Evolutionary conservation across 2,888 invertebrate genomes (phyloP), one percentile per base, ranked within the genome.

Genomic region (Orchesellides sinensis): DNA sequence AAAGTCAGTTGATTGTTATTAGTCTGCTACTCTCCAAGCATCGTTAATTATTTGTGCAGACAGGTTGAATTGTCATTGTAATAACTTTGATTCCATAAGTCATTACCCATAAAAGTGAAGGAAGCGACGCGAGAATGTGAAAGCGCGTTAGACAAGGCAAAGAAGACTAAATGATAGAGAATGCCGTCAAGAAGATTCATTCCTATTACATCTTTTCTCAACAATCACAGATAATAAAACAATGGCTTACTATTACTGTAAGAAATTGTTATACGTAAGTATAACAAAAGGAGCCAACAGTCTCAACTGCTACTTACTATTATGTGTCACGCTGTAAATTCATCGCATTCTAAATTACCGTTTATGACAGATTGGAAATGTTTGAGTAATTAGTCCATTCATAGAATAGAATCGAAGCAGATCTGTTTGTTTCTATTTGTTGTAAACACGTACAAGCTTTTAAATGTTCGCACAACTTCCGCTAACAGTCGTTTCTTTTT

Each of bases 301-400:
- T 40, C 40, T 40, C 40, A 2, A 14, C 40, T 40, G 5, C 27
- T 35, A 14, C 45, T 40, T 32, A 61, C 29, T 27, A 68, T 23
- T 49, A 68, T 52, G 52, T 21, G 2, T 35, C 52, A 32, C 25
- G 35, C 19, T 54, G 40, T 12, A 65, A 65, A 45, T 14, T 17
- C 5, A 17, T 19, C 32, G 27, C 47, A 72, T 63, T 74, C 25
- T 40, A 65, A 74, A 74, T 77, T 21, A 77, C 68, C 68, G 77
- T 77, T 66, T 77, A 77, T 77, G 77, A 78, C 78, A 69, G 78
- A 78, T 69, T 61, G 69, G 27, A 69, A 68, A 77, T 52, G 56
- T 77, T 63, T 65, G 69, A 78, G 78, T 78, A 78, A 78, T 78
- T 78, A 78, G 78, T 69, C 61, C 69, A 78, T 78, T 78, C 78